phyloP scores from a whole-genome alignment of 2,797 vertebrate species.

The Sphenopsis melanotis region DNA sequence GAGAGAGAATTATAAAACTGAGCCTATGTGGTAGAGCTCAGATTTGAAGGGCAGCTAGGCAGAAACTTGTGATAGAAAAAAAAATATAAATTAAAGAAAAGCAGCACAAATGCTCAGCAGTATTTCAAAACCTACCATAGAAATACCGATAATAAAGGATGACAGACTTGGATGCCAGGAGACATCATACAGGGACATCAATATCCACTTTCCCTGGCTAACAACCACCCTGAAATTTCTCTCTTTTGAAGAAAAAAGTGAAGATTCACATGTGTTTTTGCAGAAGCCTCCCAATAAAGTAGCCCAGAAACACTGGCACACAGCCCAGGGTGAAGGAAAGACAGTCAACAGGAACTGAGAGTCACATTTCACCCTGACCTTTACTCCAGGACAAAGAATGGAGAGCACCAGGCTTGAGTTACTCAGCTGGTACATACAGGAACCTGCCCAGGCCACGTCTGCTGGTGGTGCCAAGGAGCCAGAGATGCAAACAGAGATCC shows the following conservation, averaged over 20 bases:
- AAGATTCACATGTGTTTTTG: neutral
- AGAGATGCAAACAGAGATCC: neutral
- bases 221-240: neutral
- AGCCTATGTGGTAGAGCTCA: neutral
- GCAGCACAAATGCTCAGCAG: neutral
- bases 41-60: neutral
- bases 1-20: neutral
- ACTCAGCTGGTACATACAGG: neutral
- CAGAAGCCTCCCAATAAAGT: neutral
- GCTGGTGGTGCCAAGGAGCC: neutral
- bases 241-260: neutral
- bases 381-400: neutral
- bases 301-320: neutral
- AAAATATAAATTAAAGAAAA: neutral
- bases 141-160: neutral
- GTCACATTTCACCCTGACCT: neutral
- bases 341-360: neutral
- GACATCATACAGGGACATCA: neutral
- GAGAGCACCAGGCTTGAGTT: neutral
- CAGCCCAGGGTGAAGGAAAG: neutral
- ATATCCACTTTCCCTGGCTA: neutral
- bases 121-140: neutral
- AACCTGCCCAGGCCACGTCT: neutral
- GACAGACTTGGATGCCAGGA: neutral
- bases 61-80: neutral